These are phyloP conservation scores for Agonopterix subpropinquella DNA, from an alignment of 2,888 invertebrate genomes.

Conservation along the genomic window DNA sequence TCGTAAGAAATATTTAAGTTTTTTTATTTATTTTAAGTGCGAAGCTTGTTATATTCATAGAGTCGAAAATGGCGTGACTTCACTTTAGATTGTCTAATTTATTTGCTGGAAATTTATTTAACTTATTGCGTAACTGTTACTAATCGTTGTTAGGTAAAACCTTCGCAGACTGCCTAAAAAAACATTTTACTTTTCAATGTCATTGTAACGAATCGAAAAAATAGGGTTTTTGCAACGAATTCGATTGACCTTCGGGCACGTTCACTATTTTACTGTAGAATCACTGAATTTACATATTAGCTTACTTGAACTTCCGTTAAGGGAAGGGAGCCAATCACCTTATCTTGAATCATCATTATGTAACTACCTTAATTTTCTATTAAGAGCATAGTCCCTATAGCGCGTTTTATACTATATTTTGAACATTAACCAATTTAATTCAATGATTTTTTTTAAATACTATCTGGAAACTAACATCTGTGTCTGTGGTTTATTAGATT, in stretches of 20 bases:
- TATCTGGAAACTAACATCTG: too few relatives aligned
- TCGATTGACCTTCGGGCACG: constrained; percentile 39
- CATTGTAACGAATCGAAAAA: constrained; percentile 41
- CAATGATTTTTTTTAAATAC: too few relatives aligned
- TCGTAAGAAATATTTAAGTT: not conserved
- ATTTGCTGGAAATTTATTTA: too few relatives aligned
- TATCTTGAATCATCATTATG: too few relatives aligned
- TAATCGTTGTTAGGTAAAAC: constrained; percentile 8
- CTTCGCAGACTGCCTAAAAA: constrained; percentile 15
- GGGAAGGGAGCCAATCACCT: not conserved
- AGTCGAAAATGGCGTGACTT: constrained; percentile 25
- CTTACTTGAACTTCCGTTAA: constrained; percentile 3
- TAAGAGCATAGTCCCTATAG: too few relatives aligned
- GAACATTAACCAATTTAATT: not conserved
- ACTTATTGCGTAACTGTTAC: not conserved
- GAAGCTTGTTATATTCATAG: constrained; percentile 37
- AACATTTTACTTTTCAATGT: constrained; percentile 40
- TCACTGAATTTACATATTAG: constrained; percentile 14
- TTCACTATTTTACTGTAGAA: constrained; percentile 39
- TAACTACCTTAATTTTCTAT: too few relatives aligned
- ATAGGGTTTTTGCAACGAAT: constrained; percentile 35
- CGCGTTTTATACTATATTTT: not conserved
- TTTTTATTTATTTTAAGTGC: constrained; percentile 22
- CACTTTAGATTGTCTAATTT: not conserved
- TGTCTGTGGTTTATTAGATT: too few relatives aligned